Evolutionary conservation across 2,113 vertebrate genomes (phyloP), one percentile per base, ranked within the genome.

Genomic region (Tichodroma muraria): DNA sequence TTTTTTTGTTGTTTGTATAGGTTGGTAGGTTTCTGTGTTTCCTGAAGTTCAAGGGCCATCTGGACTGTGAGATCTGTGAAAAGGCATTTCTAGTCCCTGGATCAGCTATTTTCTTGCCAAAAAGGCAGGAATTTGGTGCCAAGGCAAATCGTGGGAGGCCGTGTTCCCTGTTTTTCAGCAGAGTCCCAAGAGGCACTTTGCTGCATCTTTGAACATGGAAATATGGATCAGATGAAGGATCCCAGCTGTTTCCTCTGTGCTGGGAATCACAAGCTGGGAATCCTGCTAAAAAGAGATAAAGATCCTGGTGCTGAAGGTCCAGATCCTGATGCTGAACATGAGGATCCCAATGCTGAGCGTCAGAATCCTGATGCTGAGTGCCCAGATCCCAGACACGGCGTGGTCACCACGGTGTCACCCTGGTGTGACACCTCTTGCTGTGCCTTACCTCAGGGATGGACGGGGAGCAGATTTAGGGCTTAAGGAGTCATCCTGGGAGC

Each of bases 391-490:
- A 9, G 75, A 3, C 30, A 1, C 0, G 7, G 45, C 40, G 0
- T 1, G 9, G 68, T 1, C n/a, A 33, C 1, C 35, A 1, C 22
- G 4, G 42, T 15, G 53, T 38, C 77, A 66, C 57, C 12, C 18
- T 1, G 8, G 0, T 4, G 80, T 42, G 71, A 42, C 85, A 24
- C 56, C 73, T 38, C 49, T 65, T 3, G 11, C 15, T 11, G 57
- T 24, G 53, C 85, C 71, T 71, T 2, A 59, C 11, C 64, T 17
- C 38, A 3, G 68, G 54, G 23, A 28, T 22, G 50, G 37, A 0
- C 25, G 1, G 9, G 86, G 42, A 79, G 78, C 90, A 80, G 92
- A 47, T 96, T 95, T 90, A 84, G 71, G 93, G 93, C 50, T 97
- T 86, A 91, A 25, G 40, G 91, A 63, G 79, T 92, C 92, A 94